Percentiles rank a stretch among this genome's conserved stretches.
phyloP scores from a whole-genome alignment of 2,888 invertebrate species.

The Heliconius cydno region DNA sequence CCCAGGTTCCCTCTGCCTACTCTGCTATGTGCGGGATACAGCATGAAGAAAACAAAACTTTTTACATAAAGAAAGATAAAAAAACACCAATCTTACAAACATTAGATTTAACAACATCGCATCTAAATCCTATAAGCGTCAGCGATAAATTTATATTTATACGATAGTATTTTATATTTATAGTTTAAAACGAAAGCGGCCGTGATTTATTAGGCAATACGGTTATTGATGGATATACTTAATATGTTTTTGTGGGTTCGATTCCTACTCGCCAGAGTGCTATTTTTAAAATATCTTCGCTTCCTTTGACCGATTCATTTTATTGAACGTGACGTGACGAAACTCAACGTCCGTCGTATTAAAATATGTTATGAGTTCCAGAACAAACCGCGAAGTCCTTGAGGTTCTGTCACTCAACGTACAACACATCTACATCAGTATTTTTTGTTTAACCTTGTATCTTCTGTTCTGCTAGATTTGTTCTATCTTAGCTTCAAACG shows the following conservation, averaged over 20 bases:
- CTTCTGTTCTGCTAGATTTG: too few species aligned
- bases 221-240: conserved; percentile 8
- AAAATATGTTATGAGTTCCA: too few species aligned
- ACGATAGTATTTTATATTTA: conserved; percentile 29
- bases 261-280: not conserved
- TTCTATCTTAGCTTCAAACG: too few species aligned
- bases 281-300: not conserved
- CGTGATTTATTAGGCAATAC: conserved; percentile 27
- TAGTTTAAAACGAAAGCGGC: not conserved
- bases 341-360: too few species aligned
- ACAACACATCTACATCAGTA: too few species aligned
- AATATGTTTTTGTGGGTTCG: conserved; percentile 10
- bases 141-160: conserved; percentile 24
- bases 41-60: not conserved
- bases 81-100: conserved; percentile 4
- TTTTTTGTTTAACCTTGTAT: too few species aligned
- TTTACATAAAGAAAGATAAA: not conserved
- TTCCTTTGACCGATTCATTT: not conserved
- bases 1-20: not conserved
- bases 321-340: too few species aligned
- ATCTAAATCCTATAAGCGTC: conserved; percentile 18
- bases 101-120: conserved; percentile 18
- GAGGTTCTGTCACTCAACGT: too few species aligned
- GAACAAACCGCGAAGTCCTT: too few species aligned
- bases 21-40: not conserved